Percentiles rank a stretch among this genome's conserved stretches.
phyloP scores from a whole-genome alignment of 2,888 invertebrate species.

The Lepeophtheirus nordmannii region DNA sequence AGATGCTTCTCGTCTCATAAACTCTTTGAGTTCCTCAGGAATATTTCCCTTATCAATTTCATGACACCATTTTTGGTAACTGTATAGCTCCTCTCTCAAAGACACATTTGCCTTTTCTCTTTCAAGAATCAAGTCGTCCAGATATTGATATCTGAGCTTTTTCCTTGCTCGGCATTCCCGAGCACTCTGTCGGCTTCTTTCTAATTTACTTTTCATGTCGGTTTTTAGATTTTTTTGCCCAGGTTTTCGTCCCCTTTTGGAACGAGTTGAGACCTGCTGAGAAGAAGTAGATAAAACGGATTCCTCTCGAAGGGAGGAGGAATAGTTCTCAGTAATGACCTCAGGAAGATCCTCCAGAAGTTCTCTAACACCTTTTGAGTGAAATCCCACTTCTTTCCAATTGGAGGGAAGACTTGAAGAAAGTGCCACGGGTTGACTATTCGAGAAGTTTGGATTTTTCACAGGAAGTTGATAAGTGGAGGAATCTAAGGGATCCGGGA shows the following conservation, averaged over 20 bases:
- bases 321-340: neutral
- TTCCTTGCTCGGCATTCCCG: constrained; percentile 91
- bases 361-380: neutral
- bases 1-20: constrained; percentile 47
- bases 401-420: neutral
- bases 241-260: constrained; percentile 72
- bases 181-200: constrained; percentile 89
- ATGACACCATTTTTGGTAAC: constrained; percentile 64
- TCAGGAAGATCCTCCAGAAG: neutral
- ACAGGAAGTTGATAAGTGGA: neutral
- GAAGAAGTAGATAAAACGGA: neutral
- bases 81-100: constrained; percentile 59
- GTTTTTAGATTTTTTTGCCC: constrained; percentile 49
- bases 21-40: constrained; percentile 58
- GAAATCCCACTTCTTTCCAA: neutral
- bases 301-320: neutral
- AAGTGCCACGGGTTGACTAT: neutral
- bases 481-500: neutral
- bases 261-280: neutral
- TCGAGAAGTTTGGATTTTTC: neutral
- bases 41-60: constrained; percentile 64
- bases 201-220: constrained; percentile 85
- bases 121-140: constrained; percentile 84
- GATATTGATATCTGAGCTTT: constrained; percentile 86
- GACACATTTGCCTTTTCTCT: constrained; percentile 79